Conservation (phyloP, 1,140 invertebrate genomes). For the Steinernema khuongi region DNA sequence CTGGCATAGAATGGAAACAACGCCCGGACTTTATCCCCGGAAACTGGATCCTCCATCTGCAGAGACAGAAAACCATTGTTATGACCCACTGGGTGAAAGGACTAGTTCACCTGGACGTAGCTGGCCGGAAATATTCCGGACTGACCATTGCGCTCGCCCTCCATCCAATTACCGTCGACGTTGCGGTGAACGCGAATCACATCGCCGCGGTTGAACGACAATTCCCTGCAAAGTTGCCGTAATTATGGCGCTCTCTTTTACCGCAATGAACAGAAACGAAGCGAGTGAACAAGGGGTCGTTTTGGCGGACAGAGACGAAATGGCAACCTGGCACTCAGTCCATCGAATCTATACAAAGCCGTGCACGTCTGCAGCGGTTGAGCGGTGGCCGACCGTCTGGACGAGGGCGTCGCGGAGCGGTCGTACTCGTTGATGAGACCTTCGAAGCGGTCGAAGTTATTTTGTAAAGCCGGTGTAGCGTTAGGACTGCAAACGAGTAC, state of each 20-base stretch:
- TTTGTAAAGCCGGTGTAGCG: constrained; percentile 30
- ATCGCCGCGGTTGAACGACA: constrained; percentile 83
- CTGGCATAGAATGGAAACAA: constrained; percentile 37
- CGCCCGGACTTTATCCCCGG: neutral
- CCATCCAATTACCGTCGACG: constrained; percentile 91
- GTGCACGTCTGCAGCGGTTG: constrained; percentile 27
- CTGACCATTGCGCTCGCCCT: constrained; percentile 75
- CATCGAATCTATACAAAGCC: constrained; percentile 33
- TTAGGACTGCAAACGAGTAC: constrained; percentile 25
- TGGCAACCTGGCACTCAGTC: constrained; percentile 2
- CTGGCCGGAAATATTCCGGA: constrained; percentile 79
- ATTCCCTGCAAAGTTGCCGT: constrained; percentile 65
- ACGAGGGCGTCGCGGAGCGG: constrained; percentile 18
- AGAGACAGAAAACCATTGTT: neutral
- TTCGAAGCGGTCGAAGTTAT: constrained; percentile 37
- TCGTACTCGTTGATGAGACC: constrained; percentile 36
- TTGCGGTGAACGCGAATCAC: constrained; percentile 76
- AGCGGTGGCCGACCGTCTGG: neutral
- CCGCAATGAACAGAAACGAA: constrained; percentile 10
- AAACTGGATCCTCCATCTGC: neutral
- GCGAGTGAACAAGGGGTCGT: too few relatives aligned
- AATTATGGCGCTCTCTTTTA: too few relatives aligned
- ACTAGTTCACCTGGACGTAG: constrained; percentile 59
- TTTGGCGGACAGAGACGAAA: neutral
- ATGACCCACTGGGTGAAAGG: neutral